phyloP scores from a whole-genome alignment of 2,888 invertebrate genomes.

The Dendrolimus houi region DNA sequence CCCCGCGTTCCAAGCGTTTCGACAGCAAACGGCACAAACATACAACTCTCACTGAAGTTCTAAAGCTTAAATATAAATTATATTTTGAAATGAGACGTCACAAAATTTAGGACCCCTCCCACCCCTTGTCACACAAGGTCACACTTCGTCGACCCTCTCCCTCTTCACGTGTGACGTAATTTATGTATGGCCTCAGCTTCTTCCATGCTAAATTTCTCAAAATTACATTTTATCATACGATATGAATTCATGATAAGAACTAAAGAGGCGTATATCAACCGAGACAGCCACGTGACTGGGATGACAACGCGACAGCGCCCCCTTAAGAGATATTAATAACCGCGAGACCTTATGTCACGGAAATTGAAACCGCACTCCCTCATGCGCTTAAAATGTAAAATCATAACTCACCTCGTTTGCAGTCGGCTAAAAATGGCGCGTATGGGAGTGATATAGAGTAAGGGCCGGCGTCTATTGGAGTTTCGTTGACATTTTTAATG shows the following conservation, averaged over 20 bases:
- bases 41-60: no score
- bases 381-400: background rate
- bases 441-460: background rate
- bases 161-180: no score
- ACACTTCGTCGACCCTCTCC: no score
- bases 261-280: background rate
- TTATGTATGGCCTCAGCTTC: no score
- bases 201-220: background rate
- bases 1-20: no score
- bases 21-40: no score
- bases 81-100: no score
- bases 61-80: no score
- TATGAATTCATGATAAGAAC: background rate
- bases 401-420: background rate
- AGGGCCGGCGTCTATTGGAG: background rate
- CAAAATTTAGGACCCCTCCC: no score
- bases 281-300: background rate
- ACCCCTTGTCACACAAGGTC: no score
- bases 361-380: background rate
- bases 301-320: background rate
- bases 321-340: background rate
- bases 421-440: background rate
- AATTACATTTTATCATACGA: background rate
- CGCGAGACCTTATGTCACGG: background rate
- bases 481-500: no score